Conservation (phyloP, 2,113 vertebrate genomes). For the Alosa alosa region DNA sequence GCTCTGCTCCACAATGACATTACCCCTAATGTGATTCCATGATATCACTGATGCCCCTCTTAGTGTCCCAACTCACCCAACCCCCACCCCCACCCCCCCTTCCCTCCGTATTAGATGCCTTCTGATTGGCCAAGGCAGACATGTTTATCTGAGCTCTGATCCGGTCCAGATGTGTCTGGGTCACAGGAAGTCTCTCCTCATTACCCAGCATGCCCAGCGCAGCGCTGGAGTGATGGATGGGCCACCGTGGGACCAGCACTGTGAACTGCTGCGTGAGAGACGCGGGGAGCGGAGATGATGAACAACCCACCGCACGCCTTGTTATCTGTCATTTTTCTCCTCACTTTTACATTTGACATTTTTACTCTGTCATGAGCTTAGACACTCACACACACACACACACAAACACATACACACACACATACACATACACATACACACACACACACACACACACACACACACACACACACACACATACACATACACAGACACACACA, state of each 20-base stretch:
- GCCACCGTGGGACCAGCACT: not conserved
- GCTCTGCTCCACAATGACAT: not conserved
- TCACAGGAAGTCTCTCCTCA: not conserved
- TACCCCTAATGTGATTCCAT: not conserved
- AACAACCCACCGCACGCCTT: not conserved
- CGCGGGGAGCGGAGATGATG: not conserved
- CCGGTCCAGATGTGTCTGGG: not conserved
- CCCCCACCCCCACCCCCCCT: not conserved
- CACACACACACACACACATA: not conserved
- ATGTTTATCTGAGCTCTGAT: not conserved
- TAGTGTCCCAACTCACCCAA: not conserved
- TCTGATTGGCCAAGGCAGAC: not conserved
- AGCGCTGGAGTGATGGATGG: not conserved
- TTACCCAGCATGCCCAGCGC: too few relatives aligned
- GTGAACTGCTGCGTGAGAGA: not conserved
- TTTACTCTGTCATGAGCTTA: not conserved
- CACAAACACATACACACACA: not conserved
- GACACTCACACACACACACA: not conserved
- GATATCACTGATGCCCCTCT: not conserved
- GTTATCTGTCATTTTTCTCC: not conserved
- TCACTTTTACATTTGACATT: not conserved
- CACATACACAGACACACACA: not conserved
- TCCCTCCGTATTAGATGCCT: not conserved
- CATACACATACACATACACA: not conserved
- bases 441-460: constrained; percentile 1